Conservation (phyloP, 2,888 invertebrate genomes). For the Tetranychus truncatus region DNA sequence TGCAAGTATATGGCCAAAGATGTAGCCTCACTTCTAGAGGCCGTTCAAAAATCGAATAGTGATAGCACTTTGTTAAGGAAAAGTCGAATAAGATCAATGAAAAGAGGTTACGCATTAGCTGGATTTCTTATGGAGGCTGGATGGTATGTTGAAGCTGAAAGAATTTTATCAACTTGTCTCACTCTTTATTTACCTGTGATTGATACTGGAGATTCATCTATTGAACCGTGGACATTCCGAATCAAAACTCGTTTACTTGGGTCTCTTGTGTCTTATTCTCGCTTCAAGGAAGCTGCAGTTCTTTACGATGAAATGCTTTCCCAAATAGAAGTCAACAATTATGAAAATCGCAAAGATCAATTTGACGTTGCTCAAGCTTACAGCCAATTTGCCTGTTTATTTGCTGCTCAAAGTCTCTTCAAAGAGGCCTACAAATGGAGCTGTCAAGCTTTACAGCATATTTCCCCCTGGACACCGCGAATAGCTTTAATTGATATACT, state of each 20-base stretch:
- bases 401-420: conserved; percentile 69
- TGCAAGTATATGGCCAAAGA: conserved; percentile 24
- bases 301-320: neutral
- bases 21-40: neutral
- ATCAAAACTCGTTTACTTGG: neutral
- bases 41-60: neutral
- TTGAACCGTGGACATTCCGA: conserved; percentile 39
- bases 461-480: conserved; percentile 34
- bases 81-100: neutral
- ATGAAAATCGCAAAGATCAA: no score
- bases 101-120: conserved; percentile 33
- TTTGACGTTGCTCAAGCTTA: conserved; percentile 46
- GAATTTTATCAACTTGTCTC: conserved; percentile 49
- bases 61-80: neutral
- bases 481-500: conserved; percentile 51
- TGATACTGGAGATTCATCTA: conserved; percentile 40
- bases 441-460: conserved; percentile 49
- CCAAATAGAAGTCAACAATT: neutral
- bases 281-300: neutral
- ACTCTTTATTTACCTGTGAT: conserved; percentile 39
- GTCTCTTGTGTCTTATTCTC: neutral
- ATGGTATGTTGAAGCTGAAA: conserved; percentile 59
- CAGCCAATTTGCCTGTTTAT: conserved; percentile 61
- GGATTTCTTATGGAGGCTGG: conserved; percentile 68
- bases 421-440: conserved; percentile 57